Evolutionary conservation across 2,113 vertebrate genomes (phyloP).

Genomic region (Silurus glanis): DNA sequence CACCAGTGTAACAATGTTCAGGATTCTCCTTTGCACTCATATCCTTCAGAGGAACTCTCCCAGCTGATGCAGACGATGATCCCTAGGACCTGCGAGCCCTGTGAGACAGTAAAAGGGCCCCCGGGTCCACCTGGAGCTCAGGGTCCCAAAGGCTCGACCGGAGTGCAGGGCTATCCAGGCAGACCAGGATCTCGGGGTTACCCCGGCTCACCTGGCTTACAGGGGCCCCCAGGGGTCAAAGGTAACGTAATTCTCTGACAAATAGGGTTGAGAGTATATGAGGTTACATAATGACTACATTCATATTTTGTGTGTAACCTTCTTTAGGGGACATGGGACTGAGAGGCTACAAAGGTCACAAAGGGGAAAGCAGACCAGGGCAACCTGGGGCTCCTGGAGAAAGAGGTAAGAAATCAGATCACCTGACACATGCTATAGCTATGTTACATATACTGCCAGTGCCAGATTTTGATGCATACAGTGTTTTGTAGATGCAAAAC

Average conservation of each 20-base stretch:
- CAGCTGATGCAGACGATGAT: slow-evolving; percentile 69
- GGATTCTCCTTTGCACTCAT: neutral
- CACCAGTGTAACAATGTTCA: neutral
- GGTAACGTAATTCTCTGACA: slow-evolving; percentile 61
- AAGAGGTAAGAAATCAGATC: slow-evolving; percentile 64
- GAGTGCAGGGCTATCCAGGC: slow-evolving; percentile 71
- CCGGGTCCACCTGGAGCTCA: slow-evolving; percentile 69
- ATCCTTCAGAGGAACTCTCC: slow-evolving; percentile 69
- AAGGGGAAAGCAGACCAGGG: slow-evolving; percentile 71
- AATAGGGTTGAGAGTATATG: neutral
- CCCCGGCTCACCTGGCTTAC: slow-evolving; percentile 70
- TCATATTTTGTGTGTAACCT: slow-evolving; percentile 25
- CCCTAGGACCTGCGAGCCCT: slow-evolving; percentile 63
- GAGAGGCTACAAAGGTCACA: slow-evolving; percentile 73
- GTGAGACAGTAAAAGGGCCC: slow-evolving; percentile 67
- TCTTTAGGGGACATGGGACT: slow-evolving; percentile 70
- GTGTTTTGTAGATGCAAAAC: neutral
- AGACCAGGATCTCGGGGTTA: slow-evolving; percentile 70
- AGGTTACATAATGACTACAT: neutral
- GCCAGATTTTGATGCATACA: neutral
- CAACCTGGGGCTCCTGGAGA: slow-evolving; percentile 70
- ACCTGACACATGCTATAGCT: neutral
- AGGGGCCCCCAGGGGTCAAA: slow-evolving; percentile 71
- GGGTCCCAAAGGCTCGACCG: slow-evolving; percentile 71
- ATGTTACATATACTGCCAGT: neutral